These are phyloP conservation scores for Helicoverpa assulta DNA, from an alignment of 2,888 invertebrate species.

Conservation along the genomic window DNA sequence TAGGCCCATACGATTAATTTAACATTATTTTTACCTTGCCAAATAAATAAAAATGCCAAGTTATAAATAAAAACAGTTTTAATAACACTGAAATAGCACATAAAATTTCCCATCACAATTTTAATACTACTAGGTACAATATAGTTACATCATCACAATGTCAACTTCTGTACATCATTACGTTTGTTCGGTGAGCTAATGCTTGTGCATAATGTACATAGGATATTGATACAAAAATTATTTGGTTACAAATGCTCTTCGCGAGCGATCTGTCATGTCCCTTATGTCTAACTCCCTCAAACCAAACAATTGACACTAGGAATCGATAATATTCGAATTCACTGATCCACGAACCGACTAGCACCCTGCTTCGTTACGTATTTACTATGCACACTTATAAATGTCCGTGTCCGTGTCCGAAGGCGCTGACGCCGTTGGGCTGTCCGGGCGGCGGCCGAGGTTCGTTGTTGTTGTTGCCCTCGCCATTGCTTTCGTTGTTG, in stretches of 20 bases:
- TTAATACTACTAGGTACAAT: conserved; percentile 82
- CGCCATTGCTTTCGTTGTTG: conserved; percentile 61
- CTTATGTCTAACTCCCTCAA: conserved; percentile 55
- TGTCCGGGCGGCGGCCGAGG: conserved; percentile 46
- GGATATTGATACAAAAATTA: conserved; percentile 50
- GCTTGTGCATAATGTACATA: conserved; percentile 55
- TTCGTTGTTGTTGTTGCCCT: conserved; percentile 62
- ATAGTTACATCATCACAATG: conserved; percentile 70
- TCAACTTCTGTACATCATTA: conserved; percentile 71
- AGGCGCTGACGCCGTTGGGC: conserved; percentile 59
- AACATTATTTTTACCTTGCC: background rate
- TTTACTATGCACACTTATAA: conserved; percentile 49
- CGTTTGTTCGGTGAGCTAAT: conserved; percentile 46
- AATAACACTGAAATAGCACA: conserved; percentile 85
- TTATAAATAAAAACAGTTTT: conserved; percentile 78
- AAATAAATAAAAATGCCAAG: conserved; percentile 45
- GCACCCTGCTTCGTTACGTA: conserved; percentile 61
- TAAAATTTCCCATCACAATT: conserved; percentile 83
- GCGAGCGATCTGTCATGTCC: conserved; percentile 72
- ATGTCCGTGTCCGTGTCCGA: conserved; percentile 66
- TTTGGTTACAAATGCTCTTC: conserved; percentile 64
- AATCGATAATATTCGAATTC: conserved; percentile 60
- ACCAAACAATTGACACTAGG: conserved; percentile 61
- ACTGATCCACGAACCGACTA: conserved; percentile 66
- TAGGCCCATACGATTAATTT: too few relatives aligned